Evolutionary conservation across 2,113 vertebrate species (phyloP).

Genomic region (Lophius piscatorius): DNA sequence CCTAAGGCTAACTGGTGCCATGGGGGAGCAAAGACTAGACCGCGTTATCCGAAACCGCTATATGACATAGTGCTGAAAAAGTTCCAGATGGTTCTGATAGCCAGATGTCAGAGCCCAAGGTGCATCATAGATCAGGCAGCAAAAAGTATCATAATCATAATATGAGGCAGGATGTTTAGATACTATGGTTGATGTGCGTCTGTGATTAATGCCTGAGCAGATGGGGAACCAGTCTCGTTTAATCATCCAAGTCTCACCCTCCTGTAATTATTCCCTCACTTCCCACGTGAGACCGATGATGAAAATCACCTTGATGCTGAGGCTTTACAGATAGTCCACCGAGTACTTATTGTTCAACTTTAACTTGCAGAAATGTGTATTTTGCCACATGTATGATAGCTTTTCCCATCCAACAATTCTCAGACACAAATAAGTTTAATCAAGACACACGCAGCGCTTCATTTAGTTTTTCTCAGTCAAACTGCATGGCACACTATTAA

Average conservation of each 20-base stretch:
- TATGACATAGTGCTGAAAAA: too few relatives aligned
- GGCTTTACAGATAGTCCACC: neutral
- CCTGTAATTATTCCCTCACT: neutral
- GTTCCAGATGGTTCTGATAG: too few relatives aligned
- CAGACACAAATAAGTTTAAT: constrained; percentile 4
- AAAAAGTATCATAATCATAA: too few relatives aligned
- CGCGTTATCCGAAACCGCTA: too few relatives aligned
- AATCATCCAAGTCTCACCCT: neutral
- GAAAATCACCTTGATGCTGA: neutral
- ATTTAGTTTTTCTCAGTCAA: neutral
- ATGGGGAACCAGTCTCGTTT: neutral
- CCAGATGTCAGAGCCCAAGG: too few relatives aligned
- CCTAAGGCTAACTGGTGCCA: too few relatives aligned
- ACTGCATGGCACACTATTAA: neutral
- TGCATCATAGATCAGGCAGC: too few relatives aligned
- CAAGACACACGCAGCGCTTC: neutral
- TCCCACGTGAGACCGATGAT: neutral
- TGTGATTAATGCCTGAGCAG: constrained; percentile 3
- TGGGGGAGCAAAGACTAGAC: too few relatives aligned
- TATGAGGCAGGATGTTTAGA: too few relatives aligned
- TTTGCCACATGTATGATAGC: too few relatives aligned
- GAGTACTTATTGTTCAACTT: neutral
- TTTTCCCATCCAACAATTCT: neutral
- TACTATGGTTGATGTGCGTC: too few relatives aligned
- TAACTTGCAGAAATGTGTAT: neutral